These are phyloP conservation scores for Pygmarrhopalites habei DNA, from an alignment of 1,140 invertebrate genomes.

Conservation along the genomic window DNA sequence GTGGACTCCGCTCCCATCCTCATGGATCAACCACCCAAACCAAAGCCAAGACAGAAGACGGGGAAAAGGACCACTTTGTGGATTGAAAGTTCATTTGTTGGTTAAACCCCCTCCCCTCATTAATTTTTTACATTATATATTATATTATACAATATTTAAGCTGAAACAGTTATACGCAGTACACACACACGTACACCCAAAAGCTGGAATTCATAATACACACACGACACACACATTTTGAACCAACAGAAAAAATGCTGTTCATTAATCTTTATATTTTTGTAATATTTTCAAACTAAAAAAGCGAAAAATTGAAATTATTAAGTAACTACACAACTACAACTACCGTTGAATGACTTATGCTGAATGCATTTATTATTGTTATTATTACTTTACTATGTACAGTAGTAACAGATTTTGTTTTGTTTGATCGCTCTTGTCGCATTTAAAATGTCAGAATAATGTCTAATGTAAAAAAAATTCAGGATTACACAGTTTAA, in stretches of 20 bases:
- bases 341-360: not conserved
- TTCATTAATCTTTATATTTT: slow-evolving; percentile 14
- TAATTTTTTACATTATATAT: slow-evolving; percentile 1
- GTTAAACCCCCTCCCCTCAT: slow-evolving; percentile 31
- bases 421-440: too few relatives aligned
- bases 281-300: slow-evolving; percentile 1
- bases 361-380: not conserved
- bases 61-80: slow-evolving; percentile 29
- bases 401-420: too few relatives aligned
- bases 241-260: not conserved
- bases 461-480: too few relatives aligned
- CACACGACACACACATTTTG: not conserved
- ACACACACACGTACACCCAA: too few relatives aligned
- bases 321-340: too few relatives aligned
- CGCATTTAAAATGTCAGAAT: too few relatives aligned
- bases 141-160: too few relatives aligned
- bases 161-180: too few relatives aligned
- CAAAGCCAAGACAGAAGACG: slow-evolving; percentile 28
- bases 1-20: not conserved
- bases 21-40: slow-evolving; percentile 4
- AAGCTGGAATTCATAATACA: not conserved
- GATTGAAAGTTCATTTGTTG: slow-evolving; percentile 39
- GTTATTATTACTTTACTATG: not conserved
- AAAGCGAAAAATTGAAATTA: too few relatives aligned
- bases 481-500: too few relatives aligned